Conservation (phyloP, 2,888 invertebrate genomes). For the Eutolmus rufibarbis region DNA sequence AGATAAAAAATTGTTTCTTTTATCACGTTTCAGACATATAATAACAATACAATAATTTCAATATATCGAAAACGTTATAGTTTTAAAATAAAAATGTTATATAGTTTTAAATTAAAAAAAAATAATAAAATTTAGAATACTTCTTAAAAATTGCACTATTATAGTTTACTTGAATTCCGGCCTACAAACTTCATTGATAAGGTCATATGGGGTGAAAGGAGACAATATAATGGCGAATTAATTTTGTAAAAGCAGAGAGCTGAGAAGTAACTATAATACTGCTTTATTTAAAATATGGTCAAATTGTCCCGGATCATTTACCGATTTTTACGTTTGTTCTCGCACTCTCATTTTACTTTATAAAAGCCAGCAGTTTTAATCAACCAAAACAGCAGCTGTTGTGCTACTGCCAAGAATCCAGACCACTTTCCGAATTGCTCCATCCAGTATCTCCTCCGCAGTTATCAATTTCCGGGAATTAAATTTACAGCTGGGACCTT, state of each 20-base stretch:
- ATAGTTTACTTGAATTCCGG: too few species aligned
- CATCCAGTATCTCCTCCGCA: not conserved
- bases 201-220: too few species aligned
- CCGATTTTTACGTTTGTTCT: not conserved
- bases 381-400: not conserved
- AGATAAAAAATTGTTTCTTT: not conserved
- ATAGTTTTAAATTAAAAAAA: too few species aligned
- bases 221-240: not conserved
- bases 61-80: too few species aligned
- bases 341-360: not conserved
- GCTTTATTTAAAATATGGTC: not conserved
- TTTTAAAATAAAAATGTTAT: too few species aligned
- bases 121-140: too few species aligned
- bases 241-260: not conserved
- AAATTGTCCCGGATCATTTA: not conserved
- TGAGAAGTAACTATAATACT: not conserved
- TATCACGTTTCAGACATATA: too few species aligned
- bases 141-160: too few species aligned
- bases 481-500: not conserved
- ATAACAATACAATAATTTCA: too few species aligned
- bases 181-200: too few species aligned
- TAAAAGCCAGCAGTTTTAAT: not conserved
- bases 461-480: slow-evolving; percentile 18
- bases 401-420: not conserved
- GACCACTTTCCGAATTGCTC: not conserved